phyloP scores from a whole-genome alignment of 2,888 invertebrate genomes.

The Cataglyphis altisquamis region DNA sequence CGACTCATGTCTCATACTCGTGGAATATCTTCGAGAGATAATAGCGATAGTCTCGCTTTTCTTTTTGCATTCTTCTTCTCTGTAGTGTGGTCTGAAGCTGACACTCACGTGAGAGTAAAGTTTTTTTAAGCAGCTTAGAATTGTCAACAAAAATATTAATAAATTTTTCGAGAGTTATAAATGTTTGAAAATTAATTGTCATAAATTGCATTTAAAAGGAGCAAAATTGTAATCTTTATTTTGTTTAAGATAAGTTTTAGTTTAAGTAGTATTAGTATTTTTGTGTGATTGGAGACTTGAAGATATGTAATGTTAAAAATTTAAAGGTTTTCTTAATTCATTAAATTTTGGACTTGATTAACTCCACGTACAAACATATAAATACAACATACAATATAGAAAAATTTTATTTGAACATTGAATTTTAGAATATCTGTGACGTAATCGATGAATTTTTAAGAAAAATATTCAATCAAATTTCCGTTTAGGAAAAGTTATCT shows the following conservation, averaged over 20 bases:
- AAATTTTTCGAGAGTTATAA: background rate
- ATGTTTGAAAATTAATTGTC: background rate
- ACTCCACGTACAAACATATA: background rate
- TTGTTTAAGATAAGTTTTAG: background rate
- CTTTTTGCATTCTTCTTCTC: slow-evolving; percentile 3
- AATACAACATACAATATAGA: background rate
- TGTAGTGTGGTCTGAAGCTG: background rate
- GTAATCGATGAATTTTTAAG: background rate
- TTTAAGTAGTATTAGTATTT: background rate
- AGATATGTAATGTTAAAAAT: background rate
- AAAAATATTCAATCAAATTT: slow-evolving; percentile 6
- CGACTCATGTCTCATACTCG: slow-evolving; percentile 75
- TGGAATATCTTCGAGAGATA: slow-evolving; percentile 70
- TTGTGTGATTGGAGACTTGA: background rate
- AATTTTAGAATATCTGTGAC: background rate
- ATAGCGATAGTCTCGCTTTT: slow-evolving; percentile 56
- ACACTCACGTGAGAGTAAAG: background rate
- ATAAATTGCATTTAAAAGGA: background rate
- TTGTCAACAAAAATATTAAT: background rate
- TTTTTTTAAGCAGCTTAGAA: background rate
- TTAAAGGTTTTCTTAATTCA: background rate
- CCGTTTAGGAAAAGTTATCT: background rate
- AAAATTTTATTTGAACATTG: background rate
- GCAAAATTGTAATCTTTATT: background rate
- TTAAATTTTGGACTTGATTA: background rate